Evolutionary conservation across 1,140 invertebrate species (phyloP), one percentile per base, ranked within the genome.

Genomic region (Tachypleus tridentatus): DNA sequence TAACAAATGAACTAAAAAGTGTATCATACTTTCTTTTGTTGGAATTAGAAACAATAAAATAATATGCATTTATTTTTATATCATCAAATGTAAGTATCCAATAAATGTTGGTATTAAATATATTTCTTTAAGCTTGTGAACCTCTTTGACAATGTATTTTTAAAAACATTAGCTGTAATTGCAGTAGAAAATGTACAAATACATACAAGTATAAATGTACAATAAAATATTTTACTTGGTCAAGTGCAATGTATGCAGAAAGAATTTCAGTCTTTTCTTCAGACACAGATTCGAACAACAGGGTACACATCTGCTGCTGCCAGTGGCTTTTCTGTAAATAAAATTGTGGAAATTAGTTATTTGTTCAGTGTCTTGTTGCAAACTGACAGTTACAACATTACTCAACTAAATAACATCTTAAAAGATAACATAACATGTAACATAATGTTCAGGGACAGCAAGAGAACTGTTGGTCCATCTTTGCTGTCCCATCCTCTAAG

Each of bases 211-310:
- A 62, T 6, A 29, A 53, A 10, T 29, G 11, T 5, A 5, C 7
- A 53, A 29, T 62, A 53, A 11, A 7, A 47, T 1, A 7, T 47
- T 3, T 49, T 68, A 68, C 67, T 61, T 68, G 64, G 57, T 63
- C 62, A 56, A 68, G 65, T 5, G 57, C 49, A 9, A 68, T 47
- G 57, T 57, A 68, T 49, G 62, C 61, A 48, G 87, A 84, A 66
- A 95, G 75, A 29, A 89, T 81, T 72, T 86, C 86, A 61, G 91
- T 77, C 74, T 91, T 91, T 76, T 96, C 91, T 73, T 86, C 85
- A 3, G 89, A 84, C 0, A 92, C 85, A 67, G 89, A 93, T 74
- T 93, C 89, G 72, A 93, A 92, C 51, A 90, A 84, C 49, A 91
- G 77, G 72, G 85, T 83, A 50, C 85, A 85, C 52, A 94, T 77